Evolutionary conservation across 2,888 invertebrate species (phyloP).

Genomic region (Parnassius apollo): DNA sequence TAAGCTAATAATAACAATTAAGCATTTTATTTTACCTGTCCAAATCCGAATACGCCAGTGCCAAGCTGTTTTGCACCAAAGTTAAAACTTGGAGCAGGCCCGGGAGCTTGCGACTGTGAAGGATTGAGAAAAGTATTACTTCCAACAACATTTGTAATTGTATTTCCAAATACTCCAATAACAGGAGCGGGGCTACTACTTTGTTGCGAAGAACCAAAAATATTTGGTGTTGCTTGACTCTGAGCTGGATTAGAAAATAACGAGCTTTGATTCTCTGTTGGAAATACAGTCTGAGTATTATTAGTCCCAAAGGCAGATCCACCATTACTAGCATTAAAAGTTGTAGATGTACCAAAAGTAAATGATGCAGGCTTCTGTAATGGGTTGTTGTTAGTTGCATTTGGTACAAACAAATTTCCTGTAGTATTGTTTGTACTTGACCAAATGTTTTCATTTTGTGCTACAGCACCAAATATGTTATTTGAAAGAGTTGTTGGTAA

Average conservation of each 20-base stretch:
- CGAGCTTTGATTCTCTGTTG: constrained; percentile 45
- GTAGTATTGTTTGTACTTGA: constrained; percentile 38
- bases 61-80: constrained; percentile 49
- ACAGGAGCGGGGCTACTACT: constrained; percentile 37
- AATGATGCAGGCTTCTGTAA: constrained; percentile 51
- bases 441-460: constrained; percentile 57
- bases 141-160: constrained; percentile 39
- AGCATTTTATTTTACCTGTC: constrained; percentile 48
- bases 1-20: no score
- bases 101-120: constrained; percentile 39
- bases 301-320: constrained; percentile 44
- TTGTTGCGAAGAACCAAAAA: constrained; percentile 49
- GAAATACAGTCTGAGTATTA: constrained; percentile 46
- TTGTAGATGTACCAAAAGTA: constrained; percentile 49
- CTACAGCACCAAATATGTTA: constrained; percentile 44
- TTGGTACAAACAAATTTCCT: constrained; percentile 47
- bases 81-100: constrained; percentile 51
- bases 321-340: constrained; percentile 41
- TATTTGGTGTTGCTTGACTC: constrained; percentile 40
- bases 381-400: constrained; percentile 39
- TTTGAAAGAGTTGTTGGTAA: constrained; percentile 24
- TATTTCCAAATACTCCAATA: constrained; percentile 48
- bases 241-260: constrained; percentile 46
- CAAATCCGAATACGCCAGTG: constrained; percentile 58
- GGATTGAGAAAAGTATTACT: constrained; percentile 46